Conservation (phyloP, 1,140 invertebrate species). For the Leucophenga varia region DNA sequence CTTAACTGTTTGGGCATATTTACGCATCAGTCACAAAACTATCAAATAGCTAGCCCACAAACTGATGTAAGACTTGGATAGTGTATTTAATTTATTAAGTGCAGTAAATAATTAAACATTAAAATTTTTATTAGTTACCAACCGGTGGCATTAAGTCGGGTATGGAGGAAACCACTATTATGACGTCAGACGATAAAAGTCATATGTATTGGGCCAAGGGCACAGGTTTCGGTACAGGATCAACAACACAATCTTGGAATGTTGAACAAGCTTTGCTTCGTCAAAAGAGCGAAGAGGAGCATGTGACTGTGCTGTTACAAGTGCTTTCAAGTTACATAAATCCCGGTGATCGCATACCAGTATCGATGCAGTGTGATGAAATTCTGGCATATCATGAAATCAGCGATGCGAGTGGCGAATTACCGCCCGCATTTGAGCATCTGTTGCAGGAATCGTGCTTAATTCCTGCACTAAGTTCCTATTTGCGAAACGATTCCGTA, state of each 20-base stretch:
- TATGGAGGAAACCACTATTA: slow-evolving; percentile 16
- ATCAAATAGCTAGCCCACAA: slow-evolving; percentile 38
- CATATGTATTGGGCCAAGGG: slow-evolving; percentile 94
- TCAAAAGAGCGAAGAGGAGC: slow-evolving; percentile 88
- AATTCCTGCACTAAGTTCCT: slow-evolving; percentile 84
- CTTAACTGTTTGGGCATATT: slow-evolving; percentile 86
- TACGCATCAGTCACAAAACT: slow-evolving; percentile 71
- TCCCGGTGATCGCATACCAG: slow-evolving; percentile 66
- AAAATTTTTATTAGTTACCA: slow-evolving; percentile 11
- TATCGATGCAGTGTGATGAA: slow-evolving; percentile 55
- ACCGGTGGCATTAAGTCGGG: slow-evolving; percentile 12
- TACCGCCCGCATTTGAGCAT: slow-evolving; percentile 73
- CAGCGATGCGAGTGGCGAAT: slow-evolving; percentile 55
- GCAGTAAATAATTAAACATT: too few relatives aligned
- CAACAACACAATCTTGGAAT: slow-evolving; percentile 93
- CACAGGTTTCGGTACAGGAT: slow-evolving; percentile 93
- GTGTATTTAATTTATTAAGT: too few relatives aligned
- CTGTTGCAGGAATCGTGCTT: slow-evolving; percentile 80
- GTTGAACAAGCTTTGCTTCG: slow-evolving; percentile 88
- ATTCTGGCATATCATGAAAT: slow-evolving; percentile 46
- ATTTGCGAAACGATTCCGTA: slow-evolving; percentile 92
- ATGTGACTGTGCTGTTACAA: slow-evolving; percentile 81
- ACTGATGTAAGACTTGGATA: slow-evolving; percentile 53
- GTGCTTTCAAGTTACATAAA: slow-evolving; percentile 86
- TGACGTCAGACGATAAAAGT: slow-evolving; percentile 70